Evolutionary conservation across 2,888 invertebrate genomes (phyloP), one percentile per base, ranked within the genome.

Genomic region (Calephelis perditalis): DNA sequence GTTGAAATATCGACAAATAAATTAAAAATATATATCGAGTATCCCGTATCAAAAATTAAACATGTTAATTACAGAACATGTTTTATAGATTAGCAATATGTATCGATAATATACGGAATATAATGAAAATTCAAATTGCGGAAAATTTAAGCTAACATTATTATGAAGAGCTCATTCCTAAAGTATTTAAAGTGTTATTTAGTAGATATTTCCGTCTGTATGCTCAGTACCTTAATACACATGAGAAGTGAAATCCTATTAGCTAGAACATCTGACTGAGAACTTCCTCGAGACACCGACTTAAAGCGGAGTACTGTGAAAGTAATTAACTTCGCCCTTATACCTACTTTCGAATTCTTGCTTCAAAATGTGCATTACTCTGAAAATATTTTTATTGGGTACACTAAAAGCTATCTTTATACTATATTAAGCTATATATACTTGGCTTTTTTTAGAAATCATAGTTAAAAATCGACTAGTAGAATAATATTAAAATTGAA

Each of bases 331-430:
- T 40, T 40, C 40, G 40, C 8, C 40, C 40, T 7, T 40, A 40
- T 8, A 40, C 36, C 47, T 58, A 58, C 58, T 58, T 58, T 49
- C 40, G 47, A 58, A 58, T 58, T 40, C 40, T 8, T 40, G 6
- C 40, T 6, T 40, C 8, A 40, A 40, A 40, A 40, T 5, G 7
- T 40, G 6, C 40, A 40, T 7, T 40, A 8, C 40, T 40, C 40
- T 40, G 40, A 40, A 40, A 40, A 26, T 26, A 26, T 26, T 26
- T 3, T 26, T 26, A 26, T 26, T 26, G 3, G 26, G 4, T 26
- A 26, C 26, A 26, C 3, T 26, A 26, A 26, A 26, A 15, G 15
- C 15, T 15, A 15, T 15, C 15, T 15, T 15, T 15, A 15, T 15
- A 15, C 15, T 15, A 15, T 15, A 15, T 15, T 26, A 26, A n/a